These are phyloP conservation scores for Chloroceryle amazona DNA, from an alignment of 2,797 vertebrate species.

Conservation along the genomic window DNA sequence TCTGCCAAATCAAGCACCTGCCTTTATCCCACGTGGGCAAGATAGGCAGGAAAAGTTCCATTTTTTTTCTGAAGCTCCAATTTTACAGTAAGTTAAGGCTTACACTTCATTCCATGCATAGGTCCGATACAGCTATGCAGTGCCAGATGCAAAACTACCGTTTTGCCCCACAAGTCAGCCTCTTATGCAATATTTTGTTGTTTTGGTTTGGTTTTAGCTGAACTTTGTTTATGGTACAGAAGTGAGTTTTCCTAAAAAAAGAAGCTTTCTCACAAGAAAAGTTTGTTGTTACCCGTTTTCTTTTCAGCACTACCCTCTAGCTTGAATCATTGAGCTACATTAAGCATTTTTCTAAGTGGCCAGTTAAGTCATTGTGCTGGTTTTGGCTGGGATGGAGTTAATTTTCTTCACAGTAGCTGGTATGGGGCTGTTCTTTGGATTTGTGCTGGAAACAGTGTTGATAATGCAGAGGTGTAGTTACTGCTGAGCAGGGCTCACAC, in stretches of 20 bases:
- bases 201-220: neutral
- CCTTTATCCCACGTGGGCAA: neutral
- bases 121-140: neutral
- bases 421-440: neutral
- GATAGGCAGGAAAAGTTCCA: neutral
- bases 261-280: neutral
- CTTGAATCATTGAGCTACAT: neutral
- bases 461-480: neutral
- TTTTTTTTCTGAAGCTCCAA: neutral
- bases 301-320: neutral
- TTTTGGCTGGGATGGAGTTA: neutral
- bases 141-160: neutral
- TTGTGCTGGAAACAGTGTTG: neutral
- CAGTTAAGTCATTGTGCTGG: neutral
- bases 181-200: neutral
- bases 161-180: neutral
- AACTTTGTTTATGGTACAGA: neutral
- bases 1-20: neutral
- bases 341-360: neutral
- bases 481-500: neutral
- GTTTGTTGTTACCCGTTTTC: neutral
- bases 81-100: neutral
- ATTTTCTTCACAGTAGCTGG: neutral
- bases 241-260: neutral
- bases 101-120: neutral